A percentile compares a stretch with the other conserved stretches of the same genome.
phyloP scores from a whole-genome alignment of 1,140 invertebrate genomes.

The Drosophila novamexicana region DNA sequence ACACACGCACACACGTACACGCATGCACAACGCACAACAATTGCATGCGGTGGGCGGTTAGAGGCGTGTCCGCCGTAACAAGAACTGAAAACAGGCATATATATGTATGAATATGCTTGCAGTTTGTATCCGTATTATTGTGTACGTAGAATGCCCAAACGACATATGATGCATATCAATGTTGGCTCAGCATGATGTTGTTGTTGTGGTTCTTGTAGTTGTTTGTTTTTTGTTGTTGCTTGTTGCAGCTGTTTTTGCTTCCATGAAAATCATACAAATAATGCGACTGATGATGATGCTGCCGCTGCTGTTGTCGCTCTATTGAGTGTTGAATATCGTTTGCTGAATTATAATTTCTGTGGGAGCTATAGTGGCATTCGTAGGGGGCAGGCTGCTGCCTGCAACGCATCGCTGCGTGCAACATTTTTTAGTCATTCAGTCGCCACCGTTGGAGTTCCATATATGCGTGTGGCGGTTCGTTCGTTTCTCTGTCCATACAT shows the following conservation, averaged over 20 bases:
- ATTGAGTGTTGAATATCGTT: slow-evolving; percentile 63
- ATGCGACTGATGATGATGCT: slow-evolving; percentile 56
- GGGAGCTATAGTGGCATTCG: slow-evolving; percentile 7
- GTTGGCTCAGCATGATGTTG: slow-evolving; percentile 13
- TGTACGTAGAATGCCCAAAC: slow-evolving; percentile 19
- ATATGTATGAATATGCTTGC: slow-evolving; percentile 20
- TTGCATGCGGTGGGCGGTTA: slow-evolving; percentile 4
- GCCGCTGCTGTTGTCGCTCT: slow-evolving; percentile 37
- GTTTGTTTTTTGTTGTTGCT: slow-evolving; percentile 14
- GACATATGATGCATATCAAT: slow-evolving; percentile 46
- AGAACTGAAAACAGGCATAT: slow-evolving; percentile 21
- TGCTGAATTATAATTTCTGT: slow-evolving; percentile 67
- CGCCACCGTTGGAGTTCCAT: slow-evolving; percentile 1
- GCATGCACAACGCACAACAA: slow-evolving; percentile 22
- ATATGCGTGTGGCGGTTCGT: slow-evolving; percentile 15
- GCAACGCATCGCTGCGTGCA: slow-evolving; percentile 70
- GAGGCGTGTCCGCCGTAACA: slow-evolving; percentile 17
- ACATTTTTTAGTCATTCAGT: slow-evolving; percentile 34
- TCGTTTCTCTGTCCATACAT: slow-evolving; percentile 45
- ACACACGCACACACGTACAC: slow-evolving; percentile 14
- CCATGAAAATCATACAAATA: slow-evolving; percentile 70
- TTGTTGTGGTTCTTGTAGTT: slow-evolving; percentile 8
- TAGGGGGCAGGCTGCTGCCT: slow-evolving; percentile 26
- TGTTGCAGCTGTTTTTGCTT: slow-evolving; percentile 32
- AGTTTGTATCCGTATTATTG: slow-evolving; percentile 17